Conservation (phyloP, 2,113 vertebrate species). For the Anser cygnoides region DNA sequence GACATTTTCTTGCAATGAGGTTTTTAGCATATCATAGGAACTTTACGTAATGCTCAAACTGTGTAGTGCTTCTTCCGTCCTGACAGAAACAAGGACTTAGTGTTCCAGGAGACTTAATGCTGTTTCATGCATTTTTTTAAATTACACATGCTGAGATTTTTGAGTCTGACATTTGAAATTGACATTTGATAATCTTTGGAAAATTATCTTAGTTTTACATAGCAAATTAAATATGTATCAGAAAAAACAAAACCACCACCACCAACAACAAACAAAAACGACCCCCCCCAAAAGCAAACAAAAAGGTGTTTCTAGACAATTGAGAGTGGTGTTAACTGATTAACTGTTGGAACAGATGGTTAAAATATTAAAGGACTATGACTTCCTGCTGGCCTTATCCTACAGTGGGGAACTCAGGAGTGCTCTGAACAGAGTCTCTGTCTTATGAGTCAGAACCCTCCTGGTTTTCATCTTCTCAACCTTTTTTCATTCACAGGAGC, state of each 20-base stretch:
- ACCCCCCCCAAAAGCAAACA: background rate
- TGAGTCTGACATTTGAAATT: constrained; percentile 65
- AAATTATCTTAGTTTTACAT: constrained; percentile 20
- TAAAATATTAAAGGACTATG: background rate
- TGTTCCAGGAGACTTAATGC: constrained; percentile 67
- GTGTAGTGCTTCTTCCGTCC: background rate
- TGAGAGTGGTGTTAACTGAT: background rate
- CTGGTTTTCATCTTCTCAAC: background rate
- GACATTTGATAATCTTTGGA: constrained; percentile 32
- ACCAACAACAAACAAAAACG: too few relatives aligned
- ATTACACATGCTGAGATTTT: constrained; percentile 40
- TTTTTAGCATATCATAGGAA: constrained; percentile 60
- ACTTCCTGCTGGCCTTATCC: background rate
- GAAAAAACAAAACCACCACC: background rate
- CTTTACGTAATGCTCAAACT: constrained; percentile 50
- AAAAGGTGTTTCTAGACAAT: background rate
- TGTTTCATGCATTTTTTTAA: constrained; percentile 72
- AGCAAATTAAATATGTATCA: background rate
- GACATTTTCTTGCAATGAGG: constrained; percentile 77
- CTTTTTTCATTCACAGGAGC: background rate
- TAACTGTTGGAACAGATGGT: background rate
- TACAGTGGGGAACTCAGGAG: background rate
- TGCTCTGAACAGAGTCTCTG: background rate
- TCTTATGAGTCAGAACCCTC: background rate
- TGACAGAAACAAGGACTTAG: constrained; percentile 62